Evolutionary conservation across 2,113 vertebrate species (phyloP), one percentile per base, ranked within the genome.

Genomic region (Indicator maculatus): DNA sequence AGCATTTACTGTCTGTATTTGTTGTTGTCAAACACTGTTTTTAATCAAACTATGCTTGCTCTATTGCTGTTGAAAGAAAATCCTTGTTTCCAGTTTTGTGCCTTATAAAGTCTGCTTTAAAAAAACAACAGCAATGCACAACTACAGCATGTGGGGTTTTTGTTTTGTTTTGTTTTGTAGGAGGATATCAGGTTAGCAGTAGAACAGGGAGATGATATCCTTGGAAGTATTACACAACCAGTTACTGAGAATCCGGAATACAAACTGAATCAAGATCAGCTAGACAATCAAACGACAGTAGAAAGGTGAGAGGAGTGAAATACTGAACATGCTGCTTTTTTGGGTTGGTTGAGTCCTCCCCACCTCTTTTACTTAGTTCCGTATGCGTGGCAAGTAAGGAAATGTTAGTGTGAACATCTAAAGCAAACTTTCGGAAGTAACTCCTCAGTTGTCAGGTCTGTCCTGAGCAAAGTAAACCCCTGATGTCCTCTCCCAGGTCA

Each of bases 271-370:
- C 99, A 99, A 95, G 99, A 99, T 83, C 98, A 99, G 89, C 96
- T 98, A 91, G 99, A 99, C 97, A 99, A 99, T 93, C 98, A 99
- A 93, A 98, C 98, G 44, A 99, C 99, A 0, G 98, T 99, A 76
- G 98, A 99, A 94, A 99, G 99, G 99, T 99, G 80, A 96, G 96
- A 41, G 30, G 7, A 80, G 30, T 14, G 3, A 83, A 89, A 55
- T 67, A 53, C 15, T 23, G 23, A 66, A 47, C 8, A 4, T 30
- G 16, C 39, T 82, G 59, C 52, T 88, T 84, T 82, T 82, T 52
- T 83, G 45, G 7, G 9, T 5, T 50, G 74, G 72, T 67, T 17
- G 6, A 77, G 10, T 8, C 39, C 24, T 82, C 20, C 33, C 75
- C 16, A 26, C 21, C 19, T 80, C 44, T 58, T 12, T 39, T 67